phyloP scores from a whole-genome alignment of 1,140 invertebrate species.

The Drosophila parvula region DNA sequence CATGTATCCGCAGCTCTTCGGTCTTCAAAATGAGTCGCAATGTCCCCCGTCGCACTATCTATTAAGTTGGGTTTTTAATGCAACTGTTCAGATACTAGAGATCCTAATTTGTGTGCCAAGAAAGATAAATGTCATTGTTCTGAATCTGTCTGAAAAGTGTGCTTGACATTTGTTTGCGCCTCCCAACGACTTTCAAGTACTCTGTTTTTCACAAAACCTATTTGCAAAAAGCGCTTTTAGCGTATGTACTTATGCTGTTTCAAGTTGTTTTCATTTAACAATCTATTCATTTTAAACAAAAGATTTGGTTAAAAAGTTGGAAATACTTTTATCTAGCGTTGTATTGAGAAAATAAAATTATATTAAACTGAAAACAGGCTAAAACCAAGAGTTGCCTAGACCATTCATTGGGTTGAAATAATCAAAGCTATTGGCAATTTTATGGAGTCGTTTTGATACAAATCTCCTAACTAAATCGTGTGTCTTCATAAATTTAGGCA shows the following conservation, averaged over 20 bases:
- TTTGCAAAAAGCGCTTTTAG: not conserved
- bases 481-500: not conserved
- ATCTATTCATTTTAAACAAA: not conserved
- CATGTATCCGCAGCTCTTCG: slow-evolving; percentile 9
- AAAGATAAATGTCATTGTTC: slow-evolving; percentile 15
- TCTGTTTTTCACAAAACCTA: slow-evolving; percentile 9
- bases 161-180: not conserved
- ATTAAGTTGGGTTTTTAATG: not conserved
- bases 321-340: too few species aligned
- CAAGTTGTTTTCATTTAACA: not conserved
- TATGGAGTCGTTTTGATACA: slow-evolving; percentile 2
- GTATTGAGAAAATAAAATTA: not conserved
- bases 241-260: not conserved
- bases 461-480: not conserved
- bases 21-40: not conserved
- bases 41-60: not conserved
- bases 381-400: too few species aligned
- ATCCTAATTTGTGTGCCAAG: slow-evolving; percentile 8
- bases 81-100: not conserved
- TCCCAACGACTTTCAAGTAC: slow-evolving; percentile 4
- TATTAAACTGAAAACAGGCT: not conserved
- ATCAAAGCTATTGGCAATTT: not conserved
- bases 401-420: not conserved
- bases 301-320: too few species aligned
- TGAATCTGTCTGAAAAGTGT: slow-evolving; percentile 5